Conservation (phyloP, 1,140 invertebrate genomes). For the Yoshiicerus persimilis region DNA sequence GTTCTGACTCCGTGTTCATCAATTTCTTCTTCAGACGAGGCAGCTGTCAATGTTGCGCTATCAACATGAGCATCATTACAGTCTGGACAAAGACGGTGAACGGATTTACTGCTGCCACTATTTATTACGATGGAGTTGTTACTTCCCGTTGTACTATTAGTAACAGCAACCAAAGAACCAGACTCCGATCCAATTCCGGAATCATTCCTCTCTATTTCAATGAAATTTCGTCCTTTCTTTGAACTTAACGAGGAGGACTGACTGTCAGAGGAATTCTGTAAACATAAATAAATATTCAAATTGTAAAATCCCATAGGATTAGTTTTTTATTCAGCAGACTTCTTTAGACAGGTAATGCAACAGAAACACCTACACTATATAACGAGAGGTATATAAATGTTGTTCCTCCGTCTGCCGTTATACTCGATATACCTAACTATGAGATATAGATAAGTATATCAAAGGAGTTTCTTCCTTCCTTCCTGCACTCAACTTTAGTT, state of each 20-base stretch:
- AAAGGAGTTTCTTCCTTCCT: background rate
- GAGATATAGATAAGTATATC: background rate
- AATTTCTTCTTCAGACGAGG: background rate
- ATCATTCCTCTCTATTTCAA: constrained; percentile 82
- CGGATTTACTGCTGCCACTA: constrained; percentile 52
- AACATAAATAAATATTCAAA: background rate
- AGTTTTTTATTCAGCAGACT: background rate
- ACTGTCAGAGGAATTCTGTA: constrained; percentile 27
- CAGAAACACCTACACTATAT: background rate
- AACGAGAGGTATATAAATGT: background rate
- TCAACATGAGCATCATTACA: constrained; percentile 41
- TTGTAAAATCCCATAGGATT: background rate
- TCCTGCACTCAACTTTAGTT: background rate
- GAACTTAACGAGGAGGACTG: constrained; percentile 3
- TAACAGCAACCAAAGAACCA: constrained; percentile 55
- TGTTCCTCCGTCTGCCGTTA: background rate
- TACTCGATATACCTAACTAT: too few species aligned
- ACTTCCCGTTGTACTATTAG: constrained; percentile 64
- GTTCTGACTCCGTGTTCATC: background rate
- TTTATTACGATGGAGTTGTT: constrained; percentile 54
- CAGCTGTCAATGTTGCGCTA: background rate
- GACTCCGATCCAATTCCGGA: constrained; percentile 91
- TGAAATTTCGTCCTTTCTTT: constrained; percentile 51
- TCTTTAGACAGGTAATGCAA: background rate
- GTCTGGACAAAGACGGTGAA: constrained; percentile 39